Percentiles rank a stretch among this genome's conserved stretches.
These are phyloP conservation scores for Xiphophorus couchianus DNA, from an alignment of 2,113 vertebrate genomes.

Conservation along the genomic window DNA sequence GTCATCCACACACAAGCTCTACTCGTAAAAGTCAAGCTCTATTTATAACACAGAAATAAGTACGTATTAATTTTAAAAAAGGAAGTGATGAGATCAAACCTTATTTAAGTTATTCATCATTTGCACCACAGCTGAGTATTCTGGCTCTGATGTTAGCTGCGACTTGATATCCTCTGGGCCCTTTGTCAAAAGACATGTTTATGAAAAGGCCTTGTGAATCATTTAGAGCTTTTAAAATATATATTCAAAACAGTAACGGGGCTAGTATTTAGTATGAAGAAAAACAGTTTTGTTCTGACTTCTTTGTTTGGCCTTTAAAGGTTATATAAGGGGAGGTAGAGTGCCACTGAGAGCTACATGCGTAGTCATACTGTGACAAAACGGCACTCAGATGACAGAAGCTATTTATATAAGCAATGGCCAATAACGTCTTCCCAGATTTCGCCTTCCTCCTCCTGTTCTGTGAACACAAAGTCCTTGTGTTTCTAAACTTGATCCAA, in stretches of 20 bases:
- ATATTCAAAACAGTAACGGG: constrained; percentile 6
- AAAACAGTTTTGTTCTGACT: neutral
- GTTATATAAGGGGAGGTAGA: constrained; percentile 1
- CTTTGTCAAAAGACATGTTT: neutral
- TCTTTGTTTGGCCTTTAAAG: constrained; percentile 16
- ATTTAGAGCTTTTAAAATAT: constrained; percentile 17
- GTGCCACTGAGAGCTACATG: constrained; percentile 23
- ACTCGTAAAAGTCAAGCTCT: neutral
- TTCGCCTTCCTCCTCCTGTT: constrained; percentile 26
- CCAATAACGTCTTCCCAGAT: constrained; percentile 32
- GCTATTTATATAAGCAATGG: constrained; percentile 43
- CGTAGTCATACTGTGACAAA: constrained; percentile 42
- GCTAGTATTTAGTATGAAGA: neutral
- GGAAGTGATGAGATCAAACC: neutral
- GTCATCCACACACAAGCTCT: neutral
- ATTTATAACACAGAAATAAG: neutral
- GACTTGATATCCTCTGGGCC: neutral
- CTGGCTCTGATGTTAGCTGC: neutral
- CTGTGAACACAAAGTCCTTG: constrained; percentile 7
- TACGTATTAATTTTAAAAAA: neutral
- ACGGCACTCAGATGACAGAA: constrained; percentile 34
- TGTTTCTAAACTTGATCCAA: constrained; percentile 22
- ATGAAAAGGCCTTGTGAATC: neutral
- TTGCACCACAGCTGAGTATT: neutral
- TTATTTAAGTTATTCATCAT: neutral